These are phyloP conservation scores for Sminthurides aquaticus DNA, from an alignment of 2,888 invertebrate species.

Conservation along the genomic window DNA sequence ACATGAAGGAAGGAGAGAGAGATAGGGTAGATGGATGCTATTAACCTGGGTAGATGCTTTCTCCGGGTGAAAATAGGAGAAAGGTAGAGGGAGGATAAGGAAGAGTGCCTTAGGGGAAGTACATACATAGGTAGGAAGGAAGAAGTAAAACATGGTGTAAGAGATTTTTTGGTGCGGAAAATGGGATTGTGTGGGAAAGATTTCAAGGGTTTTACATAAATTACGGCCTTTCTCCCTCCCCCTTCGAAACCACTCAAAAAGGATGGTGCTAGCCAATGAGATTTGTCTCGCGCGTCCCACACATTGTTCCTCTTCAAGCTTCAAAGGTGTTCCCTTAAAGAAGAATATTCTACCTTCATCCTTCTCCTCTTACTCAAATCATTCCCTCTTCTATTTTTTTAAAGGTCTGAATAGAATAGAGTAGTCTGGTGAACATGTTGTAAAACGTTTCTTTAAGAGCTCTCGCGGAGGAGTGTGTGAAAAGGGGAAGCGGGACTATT, in stretches of 20 bases:
- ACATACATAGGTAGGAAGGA: too few species aligned
- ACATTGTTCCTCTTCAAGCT: neutral
- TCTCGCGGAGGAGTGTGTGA: too few species aligned
- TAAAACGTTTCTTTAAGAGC: too few species aligned
- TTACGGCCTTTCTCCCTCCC: conserved; percentile 12
- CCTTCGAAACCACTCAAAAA: neutral
- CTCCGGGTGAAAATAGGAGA: neutral
- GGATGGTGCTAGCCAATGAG: neutral
- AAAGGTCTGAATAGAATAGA: too few species aligned
- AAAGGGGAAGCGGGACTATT: neutral
- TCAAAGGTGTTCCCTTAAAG: neutral
- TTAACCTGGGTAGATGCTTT: neutral
- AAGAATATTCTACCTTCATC: neutral
- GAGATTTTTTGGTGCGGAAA: conserved; percentile 22
- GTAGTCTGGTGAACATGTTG: too few species aligned
- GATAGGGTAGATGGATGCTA: too few species aligned
- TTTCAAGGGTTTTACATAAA: conserved; percentile 24
- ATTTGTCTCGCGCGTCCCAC: neutral
- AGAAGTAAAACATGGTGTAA: neutral
- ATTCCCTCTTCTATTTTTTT: too few species aligned
- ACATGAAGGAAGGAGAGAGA: too few species aligned
- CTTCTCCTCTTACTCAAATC: too few species aligned
- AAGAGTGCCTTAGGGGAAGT: too few species aligned
- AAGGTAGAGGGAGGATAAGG: neutral
- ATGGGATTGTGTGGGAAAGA: conserved; percentile 22